These are phyloP conservation scores for Hestina assimilis DNA, from an alignment of 1,140 invertebrate species.

Conservation along the genomic window DNA sequence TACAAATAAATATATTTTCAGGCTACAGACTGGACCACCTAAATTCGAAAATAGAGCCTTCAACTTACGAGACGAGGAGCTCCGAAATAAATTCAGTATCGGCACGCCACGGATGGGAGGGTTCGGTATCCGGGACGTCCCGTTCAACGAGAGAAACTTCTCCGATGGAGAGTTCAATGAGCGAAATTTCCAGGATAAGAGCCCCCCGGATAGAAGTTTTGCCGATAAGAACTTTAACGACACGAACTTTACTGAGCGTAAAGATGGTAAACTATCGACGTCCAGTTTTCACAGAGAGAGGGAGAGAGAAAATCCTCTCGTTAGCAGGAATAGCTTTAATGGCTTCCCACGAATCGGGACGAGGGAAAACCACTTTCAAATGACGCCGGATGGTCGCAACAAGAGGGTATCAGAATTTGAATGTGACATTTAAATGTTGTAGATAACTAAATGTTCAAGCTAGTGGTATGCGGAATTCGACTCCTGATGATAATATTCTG, in stretches of 20 bases:
- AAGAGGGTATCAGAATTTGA: conserved; percentile 80
- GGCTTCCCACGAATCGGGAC: conserved; percentile 61
- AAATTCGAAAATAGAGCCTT: conserved; percentile 66
- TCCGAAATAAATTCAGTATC: conserved; percentile 62
- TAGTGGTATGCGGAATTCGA: too few species aligned
- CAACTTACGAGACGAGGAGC: conserved; percentile 63
- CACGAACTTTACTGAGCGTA: conserved; percentile 66
- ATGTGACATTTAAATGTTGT: conserved; percentile 76
- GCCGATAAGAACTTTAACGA: conserved; percentile 55
- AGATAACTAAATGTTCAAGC: too few species aligned
- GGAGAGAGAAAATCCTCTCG: conserved; percentile 65
- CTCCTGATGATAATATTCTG: too few species aligned
- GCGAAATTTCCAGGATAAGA: conserved; percentile 52
- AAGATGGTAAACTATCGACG: conserved; percentile 70
- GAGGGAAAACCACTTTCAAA: conserved; percentile 62
- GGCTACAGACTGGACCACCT: conserved; percentile 49
- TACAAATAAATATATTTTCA: conserved; percentile 36
- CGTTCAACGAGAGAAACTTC: conserved; percentile 63
- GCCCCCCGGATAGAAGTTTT: conserved; percentile 49
- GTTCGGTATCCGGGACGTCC: conserved; percentile 63
- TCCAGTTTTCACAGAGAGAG: conserved; percentile 72
- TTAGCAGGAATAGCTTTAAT: conserved; percentile 74
- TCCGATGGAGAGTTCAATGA: conserved; percentile 60
- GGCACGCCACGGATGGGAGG: conserved; percentile 68
- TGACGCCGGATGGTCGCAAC: conserved; percentile 66